phyloP scores from a whole-genome alignment of 2,113 vertebrate species.

The Enhydra lutris region DNA sequence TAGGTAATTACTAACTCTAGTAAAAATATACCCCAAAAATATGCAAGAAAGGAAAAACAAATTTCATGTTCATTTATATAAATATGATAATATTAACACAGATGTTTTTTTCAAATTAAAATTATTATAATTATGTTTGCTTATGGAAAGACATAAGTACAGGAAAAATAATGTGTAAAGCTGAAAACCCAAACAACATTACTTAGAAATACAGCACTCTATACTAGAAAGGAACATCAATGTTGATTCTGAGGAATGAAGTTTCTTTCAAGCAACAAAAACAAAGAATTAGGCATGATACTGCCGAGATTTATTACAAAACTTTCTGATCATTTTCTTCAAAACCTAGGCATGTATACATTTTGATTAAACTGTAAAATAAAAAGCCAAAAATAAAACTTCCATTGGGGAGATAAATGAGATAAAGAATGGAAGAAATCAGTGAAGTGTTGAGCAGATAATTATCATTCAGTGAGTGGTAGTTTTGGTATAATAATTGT shows the following conservation, averaged over 20 bases:
- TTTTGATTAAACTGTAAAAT: background rate
- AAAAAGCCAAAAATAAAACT: background rate
- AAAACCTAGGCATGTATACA: background rate
- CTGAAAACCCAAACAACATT: background rate
- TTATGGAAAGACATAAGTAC: background rate
- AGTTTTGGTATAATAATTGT: background rate
- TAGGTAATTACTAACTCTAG: background rate
- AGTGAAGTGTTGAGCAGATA: background rate
- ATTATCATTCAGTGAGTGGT: background rate
- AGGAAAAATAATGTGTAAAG: background rate
- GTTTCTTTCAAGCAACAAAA: background rate
- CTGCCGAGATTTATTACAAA: background rate
- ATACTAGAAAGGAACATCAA: background rate
- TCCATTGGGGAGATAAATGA: background rate
- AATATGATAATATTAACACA: background rate
- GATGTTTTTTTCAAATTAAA: background rate
- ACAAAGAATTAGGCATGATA: background rate
- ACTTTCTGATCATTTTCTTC: background rate
- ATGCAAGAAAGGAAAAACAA: background rate
- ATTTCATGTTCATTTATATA: background rate
- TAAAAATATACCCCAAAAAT: background rate
- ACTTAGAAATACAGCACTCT: background rate
- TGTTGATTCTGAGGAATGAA: background rate
- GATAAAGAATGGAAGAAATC: background rate
- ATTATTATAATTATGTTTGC: background rate